Percentiles rank a stretch among this genome's conserved stretches.
phyloP scores from a whole-genome alignment of 2,888 invertebrate species.

The Isoperla grammatica region DNA sequence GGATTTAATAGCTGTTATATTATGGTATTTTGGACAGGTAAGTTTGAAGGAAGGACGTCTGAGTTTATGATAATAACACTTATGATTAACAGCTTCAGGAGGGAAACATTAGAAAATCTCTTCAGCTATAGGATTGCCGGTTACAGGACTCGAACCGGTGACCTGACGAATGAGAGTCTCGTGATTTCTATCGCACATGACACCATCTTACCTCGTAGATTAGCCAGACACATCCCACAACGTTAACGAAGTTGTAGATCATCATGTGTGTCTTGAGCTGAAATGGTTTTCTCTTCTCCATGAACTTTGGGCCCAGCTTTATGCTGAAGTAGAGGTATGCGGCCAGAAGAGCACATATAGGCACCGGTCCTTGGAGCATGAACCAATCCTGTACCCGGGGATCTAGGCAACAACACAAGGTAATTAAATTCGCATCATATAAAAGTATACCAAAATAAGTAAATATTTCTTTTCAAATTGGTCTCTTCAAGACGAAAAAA shows the following conservation, averaged over 20 bases:
- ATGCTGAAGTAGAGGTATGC: conserved; percentile 65
- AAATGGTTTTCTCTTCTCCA: conserved; percentile 49
- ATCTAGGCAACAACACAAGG: conserved; percentile 47
- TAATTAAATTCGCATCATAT: not conserved
- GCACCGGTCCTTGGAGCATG: conserved; percentile 57
- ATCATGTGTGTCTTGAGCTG: conserved; percentile 46
- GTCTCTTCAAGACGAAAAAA: no score
- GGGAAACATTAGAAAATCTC: no score
- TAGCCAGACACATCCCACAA: conserved; percentile 55
- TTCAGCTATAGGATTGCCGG: no score
- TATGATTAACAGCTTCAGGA: no score
- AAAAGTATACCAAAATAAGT: not conserved
- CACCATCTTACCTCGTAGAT: conserved; percentile 67
- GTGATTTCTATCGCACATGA: no score
- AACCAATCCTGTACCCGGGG: conserved; percentile 59
- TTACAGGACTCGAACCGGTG: no score
- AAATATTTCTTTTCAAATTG: no score
- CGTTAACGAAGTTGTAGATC: conserved; percentile 52
- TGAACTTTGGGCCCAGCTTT: conserved; percentile 62
- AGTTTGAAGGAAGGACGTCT: no score
- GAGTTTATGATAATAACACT: no score
- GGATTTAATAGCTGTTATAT: no score
- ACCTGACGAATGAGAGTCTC: no score
- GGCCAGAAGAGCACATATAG: conserved; percentile 50
- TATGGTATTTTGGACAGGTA: no score